phyloP scores from a whole-genome alignment of 2,888 invertebrate species.

The Stenolophus ochropezus region DNA sequence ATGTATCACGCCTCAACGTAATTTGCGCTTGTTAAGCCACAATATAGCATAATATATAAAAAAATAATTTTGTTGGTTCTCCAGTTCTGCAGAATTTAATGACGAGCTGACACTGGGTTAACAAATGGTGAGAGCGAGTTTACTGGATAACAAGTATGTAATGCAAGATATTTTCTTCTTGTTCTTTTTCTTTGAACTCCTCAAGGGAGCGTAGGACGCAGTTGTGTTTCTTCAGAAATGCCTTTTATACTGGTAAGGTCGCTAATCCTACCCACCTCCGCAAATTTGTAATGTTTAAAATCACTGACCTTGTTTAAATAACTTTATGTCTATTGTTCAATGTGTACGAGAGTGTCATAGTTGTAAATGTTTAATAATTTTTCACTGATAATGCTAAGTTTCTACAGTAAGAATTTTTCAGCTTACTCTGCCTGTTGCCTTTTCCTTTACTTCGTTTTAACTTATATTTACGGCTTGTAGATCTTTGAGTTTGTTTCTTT shows the following conservation, averaged over 20 bases:
- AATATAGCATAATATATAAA: no score
- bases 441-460: background rate
- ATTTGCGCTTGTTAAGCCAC: no score
- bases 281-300: background rate
- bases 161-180: no score
- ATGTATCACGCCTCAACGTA: no score
- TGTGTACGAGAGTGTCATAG: background rate
- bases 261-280: constrained; percentile 19
- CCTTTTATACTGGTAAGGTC: background rate
- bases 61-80: no score
- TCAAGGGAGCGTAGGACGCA: background rate
- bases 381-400: background rate
- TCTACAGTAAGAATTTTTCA: no score
- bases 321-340: background rate
- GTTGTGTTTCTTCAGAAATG: background rate
- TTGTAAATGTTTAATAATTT: background rate
- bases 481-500: background rate
- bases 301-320: background rate
- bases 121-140: no score
- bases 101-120: no score
- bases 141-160: no score
- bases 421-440: no score
- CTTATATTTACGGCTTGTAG: background rate
- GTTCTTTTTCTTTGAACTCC: background rate
- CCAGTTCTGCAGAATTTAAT: no score